Base-by-base conservation (phyloP, 1,140 invertebrate species). In the Laodelphax striatellus region DNA sequence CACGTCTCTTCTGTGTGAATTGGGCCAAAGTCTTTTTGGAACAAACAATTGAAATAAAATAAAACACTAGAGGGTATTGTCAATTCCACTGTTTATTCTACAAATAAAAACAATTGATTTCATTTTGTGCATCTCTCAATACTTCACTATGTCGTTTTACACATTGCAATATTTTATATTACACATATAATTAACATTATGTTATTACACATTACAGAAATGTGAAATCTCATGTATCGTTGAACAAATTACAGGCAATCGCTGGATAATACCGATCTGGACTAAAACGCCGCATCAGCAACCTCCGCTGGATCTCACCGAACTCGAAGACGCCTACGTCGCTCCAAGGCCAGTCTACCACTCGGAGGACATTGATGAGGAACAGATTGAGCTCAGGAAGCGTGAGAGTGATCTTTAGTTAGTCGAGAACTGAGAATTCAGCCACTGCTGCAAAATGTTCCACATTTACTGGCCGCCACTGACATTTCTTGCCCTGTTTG, bases 241-340 rank as follows among this genome's bases (percentile, higher is more conserved):
- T 46, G 24, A 28, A 28, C 24, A 9, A 31, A n/a, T n/a, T n/a
- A 5, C 9, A 88, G 87, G 87, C 38, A 90, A 90, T 73, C 85
- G 88, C 65, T 90, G 85, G 85, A 76, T 91, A 58, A 79, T 88
- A 11, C 86, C 88, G 9, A 76, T 92, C 68, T 92, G 87, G 87
- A 85, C 87, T 13, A 78, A 84, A 42, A 86, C 87, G 14, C 88
- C 90, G 0, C 82, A 88, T 64, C 84, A 88, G 60, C 87, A 89
- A 70, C 86, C 87, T n/a, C 83, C 90, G 6, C 69, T 92, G 16
- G 89, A 91, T 71, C 80, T 86, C 17, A 83, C 82, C 0, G 87
- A 90, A 72, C 69, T 91, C 0, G 82, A 68, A 53, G 64, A 63
- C 63, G 54, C 69, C 65, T 3, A 68, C 46, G 41, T 66, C 65